Evolutionary conservation across 2,888 invertebrate genomes (phyloP).

Genomic region (Caenorhabditis virilis): DNA sequence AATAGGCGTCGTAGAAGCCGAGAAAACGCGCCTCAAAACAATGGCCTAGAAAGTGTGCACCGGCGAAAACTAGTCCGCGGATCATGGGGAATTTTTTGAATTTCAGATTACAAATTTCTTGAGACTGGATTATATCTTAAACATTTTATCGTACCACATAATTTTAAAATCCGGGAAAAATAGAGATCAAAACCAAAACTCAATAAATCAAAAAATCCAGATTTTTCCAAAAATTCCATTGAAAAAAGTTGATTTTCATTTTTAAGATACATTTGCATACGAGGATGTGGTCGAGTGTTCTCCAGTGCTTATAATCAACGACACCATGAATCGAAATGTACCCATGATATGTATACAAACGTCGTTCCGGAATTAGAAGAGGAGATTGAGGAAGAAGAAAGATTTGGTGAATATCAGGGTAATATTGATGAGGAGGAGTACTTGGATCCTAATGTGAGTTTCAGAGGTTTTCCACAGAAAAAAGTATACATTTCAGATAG

Average conservation of each 20-base stretch:
- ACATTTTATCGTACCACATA: not conserved
- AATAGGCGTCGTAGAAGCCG: too few species aligned
- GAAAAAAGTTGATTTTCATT: not conserved
- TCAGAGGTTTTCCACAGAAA: too few species aligned
- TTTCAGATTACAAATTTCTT: too few species aligned
- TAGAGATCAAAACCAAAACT: not conserved
- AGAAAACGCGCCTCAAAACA: too few species aligned
- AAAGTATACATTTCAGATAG: not conserved
- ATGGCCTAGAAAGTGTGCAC: too few species aligned
- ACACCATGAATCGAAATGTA: constrained; percentile 46
- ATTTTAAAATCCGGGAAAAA: not conserved
- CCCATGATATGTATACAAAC: constrained; percentile 5
- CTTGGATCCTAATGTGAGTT: too few species aligned
- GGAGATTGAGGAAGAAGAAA: not conserved
- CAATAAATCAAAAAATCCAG: not conserved
- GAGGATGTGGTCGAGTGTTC: constrained; percentile 59
- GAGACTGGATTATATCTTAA: too few species aligned
- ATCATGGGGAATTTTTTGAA: too few species aligned
- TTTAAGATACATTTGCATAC: constrained; percentile 53
- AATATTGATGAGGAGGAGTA: constrained; percentile 14
- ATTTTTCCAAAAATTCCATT: not conserved
- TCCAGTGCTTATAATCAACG: constrained; percentile 39
- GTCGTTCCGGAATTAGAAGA: constrained; percentile 2
- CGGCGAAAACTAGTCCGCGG: too few species aligned
- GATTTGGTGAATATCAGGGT: not conserved